These are phyloP conservation scores for Anas platyrhynchos DNA, from an alignment of 2,113 vertebrate genomes.

Conservation along the genomic window DNA sequence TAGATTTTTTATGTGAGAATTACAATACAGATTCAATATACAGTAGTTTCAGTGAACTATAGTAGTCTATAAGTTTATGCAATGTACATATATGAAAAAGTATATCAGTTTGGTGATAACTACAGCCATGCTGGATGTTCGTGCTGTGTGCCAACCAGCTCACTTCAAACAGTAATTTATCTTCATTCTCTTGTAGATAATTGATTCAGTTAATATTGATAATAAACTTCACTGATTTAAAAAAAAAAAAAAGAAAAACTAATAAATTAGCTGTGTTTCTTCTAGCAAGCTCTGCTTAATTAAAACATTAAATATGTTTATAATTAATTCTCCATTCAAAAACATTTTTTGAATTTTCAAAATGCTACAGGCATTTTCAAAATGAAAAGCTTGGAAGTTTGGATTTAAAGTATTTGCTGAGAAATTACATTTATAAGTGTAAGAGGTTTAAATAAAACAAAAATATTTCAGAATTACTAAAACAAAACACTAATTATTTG, in stretches of 20 bases:
- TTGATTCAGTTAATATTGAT: background rate
- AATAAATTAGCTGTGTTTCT: background rate
- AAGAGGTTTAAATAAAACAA: background rate
- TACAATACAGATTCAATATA: background rate
- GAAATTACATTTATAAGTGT: background rate
- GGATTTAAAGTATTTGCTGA: background rate
- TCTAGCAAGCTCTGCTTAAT: background rate
- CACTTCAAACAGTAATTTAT: background rate
- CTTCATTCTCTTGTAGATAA: background rate
- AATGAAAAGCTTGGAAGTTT: background rate
- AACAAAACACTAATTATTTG: background rate
- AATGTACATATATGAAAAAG: background rate
- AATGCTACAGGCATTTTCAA: background rate
- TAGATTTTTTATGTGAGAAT: background rate
- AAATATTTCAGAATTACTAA: background rate
- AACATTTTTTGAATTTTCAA: background rate
- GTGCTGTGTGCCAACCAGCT: background rate
- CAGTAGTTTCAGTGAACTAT: background rate
- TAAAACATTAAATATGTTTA: background rate
- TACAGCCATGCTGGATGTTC: background rate
- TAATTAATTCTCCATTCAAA: background rate
- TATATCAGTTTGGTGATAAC: background rate
- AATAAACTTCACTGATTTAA: accelerated
- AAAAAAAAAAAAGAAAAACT: background rate
- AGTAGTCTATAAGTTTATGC: background rate